Percentiles rank a stretch among this genome's conserved stretches.
Evolutionary conservation across 2,113 vertebrate genomes (phyloP).

Genomic region (Accipiter cooperii): DNA sequence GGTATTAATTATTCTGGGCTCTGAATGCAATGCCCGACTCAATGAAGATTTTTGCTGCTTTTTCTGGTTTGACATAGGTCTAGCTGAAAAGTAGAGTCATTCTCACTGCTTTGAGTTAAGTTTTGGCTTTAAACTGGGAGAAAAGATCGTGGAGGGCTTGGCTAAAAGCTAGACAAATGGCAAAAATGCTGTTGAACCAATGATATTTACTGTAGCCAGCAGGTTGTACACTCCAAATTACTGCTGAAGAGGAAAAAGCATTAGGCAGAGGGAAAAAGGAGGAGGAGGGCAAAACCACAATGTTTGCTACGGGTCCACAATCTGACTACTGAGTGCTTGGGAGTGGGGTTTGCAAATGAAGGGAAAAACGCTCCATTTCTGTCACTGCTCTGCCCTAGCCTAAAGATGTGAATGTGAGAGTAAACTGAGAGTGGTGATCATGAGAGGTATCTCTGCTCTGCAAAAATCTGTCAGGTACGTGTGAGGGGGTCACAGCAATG

Average conservation of each 20-base stretch:
- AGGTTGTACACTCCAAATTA: neutral
- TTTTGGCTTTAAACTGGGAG: neutral
- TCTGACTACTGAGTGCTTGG: neutral
- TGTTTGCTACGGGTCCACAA: neutral
- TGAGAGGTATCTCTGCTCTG: neutral
- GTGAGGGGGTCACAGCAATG: neutral
- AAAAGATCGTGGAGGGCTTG: neutral
- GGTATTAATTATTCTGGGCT: slow-evolving; percentile 11
- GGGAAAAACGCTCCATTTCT: neutral
- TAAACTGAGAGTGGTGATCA: neutral
- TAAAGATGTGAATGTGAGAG: neutral
- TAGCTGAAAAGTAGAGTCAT: neutral
- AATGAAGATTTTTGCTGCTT: neutral
- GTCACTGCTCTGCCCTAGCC: neutral
- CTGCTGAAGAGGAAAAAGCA: neutral
- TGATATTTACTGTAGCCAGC: neutral
- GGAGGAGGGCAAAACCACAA: neutral
- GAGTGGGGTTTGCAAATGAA: neutral
- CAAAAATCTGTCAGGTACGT: rapidly evolving
- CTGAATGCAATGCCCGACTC: neutral
- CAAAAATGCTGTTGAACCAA: neutral
- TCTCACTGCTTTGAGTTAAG: neutral
- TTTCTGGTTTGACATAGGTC: neutral
- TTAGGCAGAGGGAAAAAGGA: neutral
- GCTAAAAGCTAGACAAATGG: neutral